Base-by-base conservation (phyloP, 2,888 invertebrate genomes). In the Nomada fabriciana region DNA sequence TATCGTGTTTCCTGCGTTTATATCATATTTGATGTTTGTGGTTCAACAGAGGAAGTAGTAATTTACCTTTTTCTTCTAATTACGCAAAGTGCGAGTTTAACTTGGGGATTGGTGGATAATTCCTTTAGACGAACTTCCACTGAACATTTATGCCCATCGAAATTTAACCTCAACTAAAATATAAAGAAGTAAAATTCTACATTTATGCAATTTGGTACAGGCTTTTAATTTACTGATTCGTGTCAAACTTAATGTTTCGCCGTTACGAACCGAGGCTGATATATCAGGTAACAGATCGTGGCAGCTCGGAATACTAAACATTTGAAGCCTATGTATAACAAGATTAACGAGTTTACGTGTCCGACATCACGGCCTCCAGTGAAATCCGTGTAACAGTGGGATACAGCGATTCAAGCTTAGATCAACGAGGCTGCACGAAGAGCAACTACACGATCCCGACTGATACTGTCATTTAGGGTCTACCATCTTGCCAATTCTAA, bases 381-480 rank as follows among this genome's bases (percentile, higher is more conserved):
- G 23, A 23, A 42, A 64, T 64, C 11, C 63, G 4, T 47, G 63
- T 64, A 64, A 64, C 63, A 43, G 15, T 23, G 15, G 63, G 47
- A 64, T 47, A 64, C 47, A 43, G 23, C 43, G 63, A 23, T 63
- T 23, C 63, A 18, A 23, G 63, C 23, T 43, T 47, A 64, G 23
- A 64, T 64, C 63, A 25, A 43, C 63, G 43, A 25, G 15, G 18
- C 63, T 47, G 47, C 43, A 64, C 47, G 63, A 47, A 18, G 43
- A 18, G 23, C 18, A 23, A 20, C 18, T 64, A 64, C 63, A 43
- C 47, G 63, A 64, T 64, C 18, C 11, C 47, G 15, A 9, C 10
- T 18, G 63, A 64, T 64, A 64, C 43, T 64, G 63, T 64, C 47
- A 42, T 64, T 18, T 64, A 64, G 23, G 10, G 23, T 23, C 63